Conservation (phyloP, 2,888 invertebrate genomes). For the Sclerodermus sp. region DNA sequence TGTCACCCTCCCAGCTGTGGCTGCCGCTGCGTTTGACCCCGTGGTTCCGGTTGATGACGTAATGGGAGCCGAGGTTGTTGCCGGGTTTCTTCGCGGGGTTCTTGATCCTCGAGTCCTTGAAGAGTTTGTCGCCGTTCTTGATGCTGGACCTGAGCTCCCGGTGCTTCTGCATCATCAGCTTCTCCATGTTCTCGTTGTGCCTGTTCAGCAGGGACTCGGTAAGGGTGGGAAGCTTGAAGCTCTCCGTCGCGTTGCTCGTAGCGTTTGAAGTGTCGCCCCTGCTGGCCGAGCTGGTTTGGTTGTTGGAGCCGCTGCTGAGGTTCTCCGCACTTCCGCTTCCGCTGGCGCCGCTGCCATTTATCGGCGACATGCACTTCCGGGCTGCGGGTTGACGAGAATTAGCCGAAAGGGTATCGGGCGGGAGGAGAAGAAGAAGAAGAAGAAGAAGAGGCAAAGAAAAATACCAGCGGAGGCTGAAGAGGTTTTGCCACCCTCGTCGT, state of each 20-base stretch:
- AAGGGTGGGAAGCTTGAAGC: constrained; percentile 61
- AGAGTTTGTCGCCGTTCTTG: constrained; percentile 59
- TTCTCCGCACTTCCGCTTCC: constrained; percentile 67
- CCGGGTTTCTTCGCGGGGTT: not conserved
- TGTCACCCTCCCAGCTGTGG: constrained; percentile 65
- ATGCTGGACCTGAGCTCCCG: constrained; percentile 64
- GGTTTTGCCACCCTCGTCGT: constrained; percentile 38
- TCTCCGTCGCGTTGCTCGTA: constrained; percentile 50
- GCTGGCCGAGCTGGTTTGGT: constrained; percentile 59
- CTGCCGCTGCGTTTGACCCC: constrained; percentile 68
- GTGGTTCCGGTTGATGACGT: constrained; percentile 55
- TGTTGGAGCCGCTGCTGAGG: constrained; percentile 64
- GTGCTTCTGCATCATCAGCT: constrained; percentile 72
- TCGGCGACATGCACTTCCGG: constrained; percentile 59
- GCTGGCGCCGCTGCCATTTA: constrained; percentile 63
- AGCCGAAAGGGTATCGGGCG: too few relatives aligned
- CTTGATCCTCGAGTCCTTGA: constrained; percentile 31
- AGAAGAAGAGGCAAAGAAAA: too few relatives aligned
- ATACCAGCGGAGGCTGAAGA: constrained; percentile 22
- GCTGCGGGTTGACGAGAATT: constrained; percentile 22
- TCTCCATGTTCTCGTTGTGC: constrained; percentile 84
- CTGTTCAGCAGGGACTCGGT: constrained; percentile 65
- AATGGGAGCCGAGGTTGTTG: constrained; percentile 39
- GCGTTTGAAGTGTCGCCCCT: constrained; percentile 59
- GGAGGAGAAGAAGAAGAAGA: too few relatives aligned